Conservation (phyloP, 1,140 invertebrate genomes). For the Pemphigus obesinymphae region DNA sequence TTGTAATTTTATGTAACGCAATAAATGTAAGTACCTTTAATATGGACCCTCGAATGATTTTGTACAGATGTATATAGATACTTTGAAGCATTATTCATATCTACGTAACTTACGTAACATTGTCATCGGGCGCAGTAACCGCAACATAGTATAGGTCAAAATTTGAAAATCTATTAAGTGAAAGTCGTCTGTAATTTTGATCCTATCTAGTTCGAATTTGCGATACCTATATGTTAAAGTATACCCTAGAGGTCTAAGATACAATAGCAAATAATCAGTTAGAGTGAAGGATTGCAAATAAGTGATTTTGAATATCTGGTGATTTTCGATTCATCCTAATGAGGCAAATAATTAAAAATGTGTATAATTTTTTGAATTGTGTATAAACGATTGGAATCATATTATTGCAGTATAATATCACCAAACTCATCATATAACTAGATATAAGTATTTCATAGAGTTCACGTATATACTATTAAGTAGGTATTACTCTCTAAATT, state of each 20-base stretch:
- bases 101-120: neutral
- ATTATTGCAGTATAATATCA: neutral
- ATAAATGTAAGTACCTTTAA: too few species aligned
- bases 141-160: neutral
- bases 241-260: neutral
- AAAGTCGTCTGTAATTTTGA: neutral
- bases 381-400: neutral
- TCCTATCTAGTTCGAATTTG: neutral
- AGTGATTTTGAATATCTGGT: neutral
- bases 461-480: too few species aligned
- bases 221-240: neutral
- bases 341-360: neutral
- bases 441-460: too few species aligned
- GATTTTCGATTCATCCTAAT: neutral
- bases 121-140: neutral
- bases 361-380: neutral
- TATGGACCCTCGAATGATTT: too few species aligned
- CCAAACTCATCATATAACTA: too few species aligned
- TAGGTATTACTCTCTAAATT: too few species aligned
- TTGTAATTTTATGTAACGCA: too few species aligned
- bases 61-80: too few species aligned
- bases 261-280: neutral
- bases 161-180: slow-evolving; percentile 12
- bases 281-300: neutral
- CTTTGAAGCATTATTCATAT: neutral